Percentiles rank a stretch among this genome's conserved stretches.
These are phyloP conservation scores for Cerastis leucographa DNA, from an alignment of 2,888 invertebrate species.

Conservation along the genomic window DNA sequence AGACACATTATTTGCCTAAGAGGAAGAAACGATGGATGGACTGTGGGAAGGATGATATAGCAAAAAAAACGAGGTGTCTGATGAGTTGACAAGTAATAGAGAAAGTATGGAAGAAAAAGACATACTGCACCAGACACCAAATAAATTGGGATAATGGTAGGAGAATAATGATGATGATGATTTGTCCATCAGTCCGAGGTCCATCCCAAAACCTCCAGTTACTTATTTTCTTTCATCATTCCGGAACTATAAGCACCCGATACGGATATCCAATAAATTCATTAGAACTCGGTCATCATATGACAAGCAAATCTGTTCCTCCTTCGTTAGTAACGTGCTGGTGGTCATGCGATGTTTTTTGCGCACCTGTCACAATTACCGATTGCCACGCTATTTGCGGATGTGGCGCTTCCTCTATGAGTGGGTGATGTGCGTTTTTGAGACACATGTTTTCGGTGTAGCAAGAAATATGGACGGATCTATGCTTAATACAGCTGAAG, in stretches of 20 bases:
- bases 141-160: too few species aligned
- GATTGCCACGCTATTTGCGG: constrained; percentile 41
- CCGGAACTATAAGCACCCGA: constrained; percentile 3
- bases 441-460: neutral
- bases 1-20: neutral
- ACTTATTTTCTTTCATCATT: neutral
- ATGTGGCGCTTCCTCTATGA: constrained; percentile 46
- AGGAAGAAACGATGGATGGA: too few species aligned
- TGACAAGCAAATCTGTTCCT: constrained; percentile 44
- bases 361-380: constrained; percentile 46
- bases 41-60: too few species aligned
- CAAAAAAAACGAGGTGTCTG: too few species aligned
- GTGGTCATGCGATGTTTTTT: constrained; percentile 55
- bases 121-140: too few species aligned
- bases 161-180: too few species aligned
- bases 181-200: neutral
- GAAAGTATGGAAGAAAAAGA: too few species aligned
- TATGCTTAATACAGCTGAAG: too few species aligned
- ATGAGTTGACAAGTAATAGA: too few species aligned
- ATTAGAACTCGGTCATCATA: constrained; percentile 36
- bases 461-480: neutral
- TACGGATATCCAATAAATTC: constrained; percentile 53
- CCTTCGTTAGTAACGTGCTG: constrained; percentile 20
- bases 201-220: neutral
- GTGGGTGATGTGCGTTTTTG: constrained; percentile 6